These are phyloP conservation scores for Paramisgurnus dabryanus DNA, from an alignment of 2,113 vertebrate species.

Conservation along the genomic window DNA sequence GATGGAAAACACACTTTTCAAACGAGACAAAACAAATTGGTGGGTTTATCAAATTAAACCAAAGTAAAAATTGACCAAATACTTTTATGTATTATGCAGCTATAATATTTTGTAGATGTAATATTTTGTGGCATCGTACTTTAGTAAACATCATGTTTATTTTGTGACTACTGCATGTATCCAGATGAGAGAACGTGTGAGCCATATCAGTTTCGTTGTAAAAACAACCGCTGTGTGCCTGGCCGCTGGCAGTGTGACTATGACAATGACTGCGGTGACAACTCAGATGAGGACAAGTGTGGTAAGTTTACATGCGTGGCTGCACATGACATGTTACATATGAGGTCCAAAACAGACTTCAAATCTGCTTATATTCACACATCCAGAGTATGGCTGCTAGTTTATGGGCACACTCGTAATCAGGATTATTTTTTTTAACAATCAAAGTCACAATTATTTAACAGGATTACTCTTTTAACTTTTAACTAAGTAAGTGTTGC, in stretches of 20 bases:
- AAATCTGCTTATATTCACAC: neutral
- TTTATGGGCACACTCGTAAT: too few relatives aligned
- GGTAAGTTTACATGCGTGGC: constrained; percentile 73
- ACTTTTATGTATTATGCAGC: too few relatives aligned
- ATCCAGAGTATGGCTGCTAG: neutral
- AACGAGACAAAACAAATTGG: too few relatives aligned
- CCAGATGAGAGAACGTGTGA: constrained; percentile 95
- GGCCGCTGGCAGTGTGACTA: constrained; percentile 97
- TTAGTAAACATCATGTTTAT: neutral
- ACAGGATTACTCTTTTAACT: too few relatives aligned
- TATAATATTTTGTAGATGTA: too few relatives aligned
- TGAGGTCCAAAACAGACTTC: neutral
- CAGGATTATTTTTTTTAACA: too few relatives aligned
- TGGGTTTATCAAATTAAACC: too few relatives aligned
- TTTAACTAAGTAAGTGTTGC: too few relatives aligned
- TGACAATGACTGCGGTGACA: constrained; percentile 95
- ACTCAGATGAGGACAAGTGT: constrained; percentile 95
- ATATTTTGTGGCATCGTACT: neutral
- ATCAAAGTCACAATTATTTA: too few relatives aligned
- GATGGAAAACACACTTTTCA: too few relatives aligned
- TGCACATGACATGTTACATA: neutral
- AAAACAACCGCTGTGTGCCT: constrained; percentile 96
- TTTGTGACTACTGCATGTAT: neutral
- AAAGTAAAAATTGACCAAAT: too few relatives aligned
- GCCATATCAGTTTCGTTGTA: constrained; percentile 97